These are phyloP conservation scores for Digitonthophagus gazella DNA, from an alignment of 2,888 invertebrate genomes.

Conservation along the genomic window DNA sequence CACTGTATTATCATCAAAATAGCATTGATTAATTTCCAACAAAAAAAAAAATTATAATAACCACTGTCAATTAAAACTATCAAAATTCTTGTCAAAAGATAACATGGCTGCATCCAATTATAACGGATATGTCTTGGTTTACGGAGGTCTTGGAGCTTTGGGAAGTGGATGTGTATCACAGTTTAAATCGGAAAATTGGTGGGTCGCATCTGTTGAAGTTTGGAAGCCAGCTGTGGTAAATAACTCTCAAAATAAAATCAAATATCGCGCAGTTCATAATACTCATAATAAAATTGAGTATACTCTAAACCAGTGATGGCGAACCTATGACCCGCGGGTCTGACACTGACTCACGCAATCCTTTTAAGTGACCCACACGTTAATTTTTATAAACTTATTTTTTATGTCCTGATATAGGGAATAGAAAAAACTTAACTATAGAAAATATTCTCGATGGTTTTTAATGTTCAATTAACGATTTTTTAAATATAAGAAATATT, in stretches of 20 bases:
- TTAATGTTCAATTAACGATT: too few species aligned
- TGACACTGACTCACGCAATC: too few species aligned
- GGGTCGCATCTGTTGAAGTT: conserved; percentile 29
- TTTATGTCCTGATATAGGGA: too few species aligned
- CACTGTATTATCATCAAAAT: background rate
- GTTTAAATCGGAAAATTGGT: conserved; percentile 30
- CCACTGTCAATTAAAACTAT: conserved; percentile 5
- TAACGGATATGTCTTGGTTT: conserved; percentile 25
- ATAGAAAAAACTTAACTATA: too few species aligned
- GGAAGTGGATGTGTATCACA: conserved; percentile 27
- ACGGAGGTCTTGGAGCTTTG: conserved; percentile 27
- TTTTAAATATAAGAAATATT: too few species aligned
- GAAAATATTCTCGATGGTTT: too few species aligned
- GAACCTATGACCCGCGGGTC: too few species aligned
- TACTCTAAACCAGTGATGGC: too few species aligned
- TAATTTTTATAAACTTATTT: too few species aligned
- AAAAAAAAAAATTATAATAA: background rate
- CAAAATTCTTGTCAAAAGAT: conserved; percentile 19
- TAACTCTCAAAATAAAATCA: background rate
- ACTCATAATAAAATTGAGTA: too few species aligned
- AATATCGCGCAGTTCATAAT: too few species aligned
- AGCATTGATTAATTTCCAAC: background rate
- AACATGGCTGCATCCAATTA: conserved; percentile 24
- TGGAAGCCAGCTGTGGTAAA: conserved; percentile 14
- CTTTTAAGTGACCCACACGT: too few species aligned